phyloP scores from a whole-genome alignment of 2,113 vertebrate genomes.

The Condylura cristata region DNA sequence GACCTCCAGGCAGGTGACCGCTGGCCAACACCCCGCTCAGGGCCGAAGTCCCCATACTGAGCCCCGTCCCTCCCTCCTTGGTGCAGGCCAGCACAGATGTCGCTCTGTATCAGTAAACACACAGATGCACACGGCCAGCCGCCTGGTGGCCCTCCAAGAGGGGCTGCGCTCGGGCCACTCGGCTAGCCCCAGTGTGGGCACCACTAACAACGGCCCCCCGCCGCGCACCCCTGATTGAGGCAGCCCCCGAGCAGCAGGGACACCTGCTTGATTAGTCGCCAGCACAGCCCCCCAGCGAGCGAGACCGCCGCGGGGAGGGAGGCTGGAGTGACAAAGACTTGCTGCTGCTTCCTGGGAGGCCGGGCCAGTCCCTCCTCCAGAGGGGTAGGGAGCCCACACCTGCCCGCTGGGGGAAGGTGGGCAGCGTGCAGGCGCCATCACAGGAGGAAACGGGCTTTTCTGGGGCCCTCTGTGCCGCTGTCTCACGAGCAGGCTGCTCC shows the following conservation, averaged over 20 bases:
- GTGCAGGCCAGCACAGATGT: background rate
- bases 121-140: background rate
- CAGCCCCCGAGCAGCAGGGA: constrained; percentile 40
- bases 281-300: background rate
- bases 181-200: rapidly evolving
- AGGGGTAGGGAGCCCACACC: background rate
- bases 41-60: rapidly evolving
- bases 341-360: background rate
- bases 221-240: constrained; percentile 52
- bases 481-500: too few species aligned
- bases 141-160: background rate
- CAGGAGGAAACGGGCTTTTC: rapidly evolving
- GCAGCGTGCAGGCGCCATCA: background rate
- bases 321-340: background rate
- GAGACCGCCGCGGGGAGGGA: background rate
- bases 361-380: background rate
- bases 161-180: background rate
- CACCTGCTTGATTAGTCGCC: constrained; percentile 50
- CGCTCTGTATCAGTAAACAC: background rate
- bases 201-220: background rate
- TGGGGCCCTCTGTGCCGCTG: rapidly evolving
- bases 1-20: background rate
- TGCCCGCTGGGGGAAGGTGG: background rate
- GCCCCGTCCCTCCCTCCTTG: background rate
- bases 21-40: background rate